phyloP scores from a whole-genome alignment of 2,888 invertebrate genomes.

The Drosophila flavopinicola region DNA sequence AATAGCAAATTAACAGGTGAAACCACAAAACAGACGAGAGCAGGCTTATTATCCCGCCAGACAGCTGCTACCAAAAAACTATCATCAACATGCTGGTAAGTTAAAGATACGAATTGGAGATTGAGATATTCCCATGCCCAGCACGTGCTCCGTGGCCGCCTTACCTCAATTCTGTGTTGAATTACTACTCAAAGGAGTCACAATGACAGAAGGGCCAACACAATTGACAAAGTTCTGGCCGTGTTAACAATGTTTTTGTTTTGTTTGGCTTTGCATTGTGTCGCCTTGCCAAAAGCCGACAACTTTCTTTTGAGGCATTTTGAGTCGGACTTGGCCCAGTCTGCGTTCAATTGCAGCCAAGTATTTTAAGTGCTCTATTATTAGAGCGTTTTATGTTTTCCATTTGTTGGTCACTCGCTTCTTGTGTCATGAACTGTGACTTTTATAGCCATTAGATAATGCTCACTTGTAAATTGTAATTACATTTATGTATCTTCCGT shows the following conservation, averaged over 20 bases:
- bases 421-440: slow-evolving; percentile 66
- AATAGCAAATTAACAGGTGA: slow-evolving; percentile 24
- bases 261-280: slow-evolving; percentile 15
- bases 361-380: slow-evolving; percentile 38
- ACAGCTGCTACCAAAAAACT: slow-evolving; percentile 10
- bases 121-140: slow-evolving; percentile 35
- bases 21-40: slow-evolving; percentile 12
- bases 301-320: slow-evolving; percentile 65
- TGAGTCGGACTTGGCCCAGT: slow-evolving; percentile 18
- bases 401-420: slow-evolving; percentile 28
- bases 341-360: slow-evolving; percentile 11
- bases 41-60: not conserved
- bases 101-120: slow-evolving; percentile 5
- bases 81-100: slow-evolving; percentile 51
- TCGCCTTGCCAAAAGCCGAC: slow-evolving; percentile 34
- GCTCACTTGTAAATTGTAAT: slow-evolving; percentile 19
- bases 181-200: slow-evolving; percentile 32
- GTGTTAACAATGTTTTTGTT: slow-evolving; percentile 24
- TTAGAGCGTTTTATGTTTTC: slow-evolving; percentile 38
- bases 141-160: slow-evolving; percentile 57
- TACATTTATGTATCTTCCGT: slow-evolving; percentile 18
- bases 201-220: slow-evolving; percentile 46
- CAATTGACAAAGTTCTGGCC: slow-evolving; percentile 31
- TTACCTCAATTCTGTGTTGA: slow-evolving; percentile 50
- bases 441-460: slow-evolving; percentile 66